A percentile compares a stretch with the other conserved stretches of the same genome.
These are phyloP conservation scores for Lates calcarifer DNA, from an alignment of 2,113 vertebrate genomes.

Conservation along the genomic window DNA sequence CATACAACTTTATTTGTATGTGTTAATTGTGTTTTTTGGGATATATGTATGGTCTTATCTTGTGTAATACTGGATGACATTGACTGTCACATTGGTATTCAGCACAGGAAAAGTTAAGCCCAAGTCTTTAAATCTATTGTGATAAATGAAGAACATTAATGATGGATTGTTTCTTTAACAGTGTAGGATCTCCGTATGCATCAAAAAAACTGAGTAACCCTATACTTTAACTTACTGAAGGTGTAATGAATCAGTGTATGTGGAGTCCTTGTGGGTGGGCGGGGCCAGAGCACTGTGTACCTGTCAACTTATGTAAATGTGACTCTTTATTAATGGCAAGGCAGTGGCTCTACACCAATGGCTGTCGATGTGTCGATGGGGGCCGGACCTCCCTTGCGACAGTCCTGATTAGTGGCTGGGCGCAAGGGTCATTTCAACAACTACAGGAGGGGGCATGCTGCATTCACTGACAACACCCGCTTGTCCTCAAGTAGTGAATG, in stretches of 20 bases:
- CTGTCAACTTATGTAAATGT: slow-evolving; percentile 77
- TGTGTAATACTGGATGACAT: neutral
- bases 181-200: neutral
- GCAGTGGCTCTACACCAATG: slow-evolving; percentile 60
- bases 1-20: too few relatives aligned
- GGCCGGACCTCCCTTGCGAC: slow-evolving; percentile 65
- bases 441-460: slow-evolving; percentile 34
- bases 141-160: slow-evolving; percentile 23
- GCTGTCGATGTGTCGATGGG: slow-evolving; percentile 64
- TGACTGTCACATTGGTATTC: slow-evolving; percentile 22
- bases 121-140: slow-evolving; percentile 40
- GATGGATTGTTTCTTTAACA: slow-evolving; percentile 45
- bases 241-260: slow-evolving; percentile 5
- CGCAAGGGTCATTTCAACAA: slow-evolving; percentile 30
- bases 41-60: slow-evolving; percentile 39
- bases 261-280: slow-evolving; percentile 50
- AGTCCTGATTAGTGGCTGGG: slow-evolving; percentile 63
- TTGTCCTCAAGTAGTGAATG: slow-evolving; percentile 27
- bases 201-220: slow-evolving; percentile 5
- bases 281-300: slow-evolving; percentile 39
- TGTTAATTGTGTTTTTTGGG: too few relatives aligned
- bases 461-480: slow-evolving; percentile 34
- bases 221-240: neutral
- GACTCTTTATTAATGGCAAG: slow-evolving; percentile 72
- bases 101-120: slow-evolving; percentile 1